Percentiles rank a stretch among this genome's conserved stretches.
phyloP scores from a whole-genome alignment of 2,888 invertebrate species.

The Lasioglossum calceatum region DNA sequence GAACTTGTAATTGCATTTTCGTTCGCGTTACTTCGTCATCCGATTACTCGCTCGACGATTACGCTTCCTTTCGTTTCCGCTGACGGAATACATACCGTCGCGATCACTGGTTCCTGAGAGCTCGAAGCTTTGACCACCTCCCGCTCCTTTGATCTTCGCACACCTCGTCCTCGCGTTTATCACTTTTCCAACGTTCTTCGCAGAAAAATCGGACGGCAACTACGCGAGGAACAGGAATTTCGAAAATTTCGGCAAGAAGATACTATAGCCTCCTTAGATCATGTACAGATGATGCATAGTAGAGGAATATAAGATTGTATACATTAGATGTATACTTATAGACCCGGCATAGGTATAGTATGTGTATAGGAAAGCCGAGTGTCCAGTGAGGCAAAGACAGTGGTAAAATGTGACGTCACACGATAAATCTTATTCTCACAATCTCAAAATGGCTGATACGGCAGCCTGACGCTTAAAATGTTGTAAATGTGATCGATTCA shows the following conservation, averaged over 20 bases:
- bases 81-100: background rate
- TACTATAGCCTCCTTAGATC: too few species aligned
- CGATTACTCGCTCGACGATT: background rate
- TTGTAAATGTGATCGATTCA: too few species aligned
- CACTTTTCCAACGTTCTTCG: background rate
- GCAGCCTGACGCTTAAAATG: too few species aligned
- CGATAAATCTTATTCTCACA: too few species aligned
- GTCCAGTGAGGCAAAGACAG: too few species aligned
- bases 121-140: background rate
- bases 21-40: background rate
- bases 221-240: background rate
- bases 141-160: background rate
- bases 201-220: background rate
- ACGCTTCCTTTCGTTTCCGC: background rate
- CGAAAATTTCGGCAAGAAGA: background rate
- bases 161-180: background rate
- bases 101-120: background rate
- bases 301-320: too few species aligned
- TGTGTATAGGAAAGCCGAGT: too few species aligned
- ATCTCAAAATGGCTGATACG: too few species aligned
- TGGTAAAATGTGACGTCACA: too few species aligned
- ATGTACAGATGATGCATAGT: too few species aligned
- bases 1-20: constrained; percentile 6
- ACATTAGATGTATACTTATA: too few species aligned
- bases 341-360: too few species aligned